Evolutionary conservation across 2,888 invertebrate species (phyloP).

Genomic region (Machimus rusticus): DNA sequence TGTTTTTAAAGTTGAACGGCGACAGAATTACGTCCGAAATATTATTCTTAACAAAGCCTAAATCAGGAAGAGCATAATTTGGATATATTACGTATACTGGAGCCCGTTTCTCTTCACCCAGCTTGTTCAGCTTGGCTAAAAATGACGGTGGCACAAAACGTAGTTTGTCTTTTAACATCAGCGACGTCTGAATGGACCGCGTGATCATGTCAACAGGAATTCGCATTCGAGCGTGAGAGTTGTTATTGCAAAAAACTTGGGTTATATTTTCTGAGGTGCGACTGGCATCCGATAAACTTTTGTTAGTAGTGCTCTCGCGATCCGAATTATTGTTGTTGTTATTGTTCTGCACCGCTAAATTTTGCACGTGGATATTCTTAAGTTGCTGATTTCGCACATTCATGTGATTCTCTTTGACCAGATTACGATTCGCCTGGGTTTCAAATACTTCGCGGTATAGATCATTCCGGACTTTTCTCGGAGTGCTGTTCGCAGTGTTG

Average conservation of each 20-base stretch:
- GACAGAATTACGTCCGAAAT: conserved; percentile 74
- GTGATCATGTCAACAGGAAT: conserved; percentile 69
- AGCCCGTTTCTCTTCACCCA: conserved; percentile 70
- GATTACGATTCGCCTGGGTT: conserved; percentile 39
- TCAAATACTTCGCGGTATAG: conserved; percentile 52
- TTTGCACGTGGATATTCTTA: conserved; percentile 59
- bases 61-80: conserved; percentile 87
- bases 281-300: conserved; percentile 56
- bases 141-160: conserved; percentile 76
- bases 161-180: conserved; percentile 64
- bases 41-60: conserved; percentile 76
- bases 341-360: conserved; percentile 57
- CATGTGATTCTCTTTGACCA: conserved; percentile 42
- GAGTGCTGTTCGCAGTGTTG: conserved; percentile 41
- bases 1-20: conserved; percentile 66
- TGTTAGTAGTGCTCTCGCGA: conserved; percentile 55
- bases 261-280: conserved; percentile 59
- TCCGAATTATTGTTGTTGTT: conserved; percentile 62
- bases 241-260: conserved; percentile 50
- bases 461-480: conserved; percentile 50
- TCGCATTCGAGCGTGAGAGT: conserved; percentile 59
- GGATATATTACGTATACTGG: conserved; percentile 91
- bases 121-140: conserved; percentile 70
- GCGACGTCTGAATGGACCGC: conserved; percentile 79
- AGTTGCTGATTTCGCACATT: conserved; percentile 59